Evolutionary conservation across 2,113 vertebrate genomes (phyloP).

Genomic region (Isichthys henryi): DNA sequence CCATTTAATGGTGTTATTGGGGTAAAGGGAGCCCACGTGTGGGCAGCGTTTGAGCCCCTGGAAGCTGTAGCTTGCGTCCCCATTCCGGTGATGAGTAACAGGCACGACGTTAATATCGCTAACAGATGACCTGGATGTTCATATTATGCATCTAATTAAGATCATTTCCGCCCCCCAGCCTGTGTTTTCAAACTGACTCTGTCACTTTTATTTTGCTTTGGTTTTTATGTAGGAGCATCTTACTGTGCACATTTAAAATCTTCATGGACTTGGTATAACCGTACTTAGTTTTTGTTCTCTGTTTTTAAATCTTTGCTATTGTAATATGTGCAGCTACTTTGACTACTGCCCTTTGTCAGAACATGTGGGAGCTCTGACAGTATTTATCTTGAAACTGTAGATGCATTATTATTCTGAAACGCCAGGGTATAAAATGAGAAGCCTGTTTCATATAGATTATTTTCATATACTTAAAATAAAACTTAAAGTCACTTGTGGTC

Average conservation of each 20-base stretch:
- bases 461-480: not conserved
- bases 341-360: not conserved
- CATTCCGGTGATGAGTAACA: not conserved
- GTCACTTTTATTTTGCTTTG: not conserved
- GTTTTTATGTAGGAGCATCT: not conserved
- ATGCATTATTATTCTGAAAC: not conserved
- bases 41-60: not conserved
- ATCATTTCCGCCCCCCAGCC: not conserved
- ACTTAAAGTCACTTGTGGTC: not conserved
- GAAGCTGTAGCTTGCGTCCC: not conserved
- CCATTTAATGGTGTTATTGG: not conserved
- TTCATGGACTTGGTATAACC: not conserved
- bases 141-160: slow-evolving; percentile 4
- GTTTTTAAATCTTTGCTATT: not conserved
- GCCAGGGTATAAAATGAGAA: not conserved
- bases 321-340: not conserved
- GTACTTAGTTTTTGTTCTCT: not conserved
- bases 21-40: not conserved
- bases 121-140: slow-evolving; percentile 11
- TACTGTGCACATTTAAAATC: not conserved
- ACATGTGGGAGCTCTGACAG: not conserved
- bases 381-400: not conserved
- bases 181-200: slow-evolving; percentile 7
- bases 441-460: not conserved
- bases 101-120: not conserved